Evolutionary conservation across 2,113 vertebrate species (phyloP), one percentile per base, ranked within the genome.

Genomic region (Cyanoderma ruficeps): DNA sequence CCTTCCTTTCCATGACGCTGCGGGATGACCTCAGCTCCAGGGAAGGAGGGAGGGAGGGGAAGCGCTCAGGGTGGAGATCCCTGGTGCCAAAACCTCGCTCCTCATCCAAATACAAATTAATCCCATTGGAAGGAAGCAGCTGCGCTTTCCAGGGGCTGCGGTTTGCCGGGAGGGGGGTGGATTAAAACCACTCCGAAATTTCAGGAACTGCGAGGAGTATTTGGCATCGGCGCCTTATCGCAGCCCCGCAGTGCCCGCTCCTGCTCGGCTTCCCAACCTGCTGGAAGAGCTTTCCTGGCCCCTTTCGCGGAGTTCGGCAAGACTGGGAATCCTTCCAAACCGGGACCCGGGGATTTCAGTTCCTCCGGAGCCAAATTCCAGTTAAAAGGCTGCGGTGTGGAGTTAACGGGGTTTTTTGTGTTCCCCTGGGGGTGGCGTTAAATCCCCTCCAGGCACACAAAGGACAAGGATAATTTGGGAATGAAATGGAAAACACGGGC

Each of bases 291-390:
- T 75, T 63, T 37, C 49, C 74, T 13, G 41, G 39, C 83, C 31
- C 33, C 27, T 69, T 65, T 7, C 11, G 19, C 79, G 23, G 68
- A n/a, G 42, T 90, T 88, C 53, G 28, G 46, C 56, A 64, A 76
- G 20, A 8, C 64, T 75, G 95, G 91, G 92, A 94, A 76, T 18
- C 47, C 28, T 92, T 96, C 95, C 94, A 91, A 35, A 44, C 9
- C 5, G 4, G 79, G 53, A 71, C 75, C 71, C 49, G 83, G 91
- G 90, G 84, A 93, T 46, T 75, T 41, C 35, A 22, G 42, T 7
- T 82, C 52, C 61, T 47, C 87, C 10, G 74, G 64, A 88, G 86
- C 41, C 68, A 13, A 52, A 22, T 8, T 20, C 39, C 8, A 7
- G 68, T 30, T 39, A 25, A 89, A 79, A 79, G 15, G 41, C 53